Evolutionary conservation across 1,140 invertebrate genomes (phyloP), one percentile per base, ranked within the genome.

Genomic region (Lanistes nyassanus): DNA sequence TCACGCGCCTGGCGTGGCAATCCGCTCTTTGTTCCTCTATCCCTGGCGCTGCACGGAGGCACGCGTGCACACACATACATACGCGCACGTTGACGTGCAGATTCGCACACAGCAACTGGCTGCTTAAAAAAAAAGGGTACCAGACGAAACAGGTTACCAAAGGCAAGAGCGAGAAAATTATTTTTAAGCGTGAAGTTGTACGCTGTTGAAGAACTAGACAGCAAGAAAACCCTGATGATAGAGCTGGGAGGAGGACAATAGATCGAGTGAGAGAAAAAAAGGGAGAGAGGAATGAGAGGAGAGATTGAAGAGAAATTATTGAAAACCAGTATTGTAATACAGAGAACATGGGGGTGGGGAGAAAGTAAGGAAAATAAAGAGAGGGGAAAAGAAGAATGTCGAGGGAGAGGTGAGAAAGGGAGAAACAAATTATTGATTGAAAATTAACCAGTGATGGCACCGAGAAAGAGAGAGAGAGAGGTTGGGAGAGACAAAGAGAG

Each of bases 191-290:
- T n/a, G n/a, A n/a, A n/a, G n/a, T n/a, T n/a, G n/a, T n/a, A n/a
- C n/a, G n/a, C n/a, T n/a, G n/a, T n/a, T n/a, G 62, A 34, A 36
- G 65, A 67, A 56, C 72, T 47, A 58, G 68, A 73, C 51, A 73
- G 68, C 29, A 56, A 73, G 75, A 76, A 56, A 76, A 58, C 56
- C n/a, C 72, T 23, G 60, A 23, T 72, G 16, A 60, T 39, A 71
- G 31, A 74, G 53, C 36, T 23, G 47, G 42, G 36, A 34, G 51
- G 55, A 71, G 55, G 34, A n/a, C 4, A 51, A 39, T 26, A 51
- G 68, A 42, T 37, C 58, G 58, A 72, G 67, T 72, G 53, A 60
- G 67, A 73, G 68, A 58, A n/a, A 76, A 51, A 71, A 68, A 76
- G 55, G 55, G 75, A 62, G 36, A 62, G 42, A 76, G 36, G 60